A percentile compares a stretch with the other conserved stretches of the same genome.
These are phyloP conservation scores for Empidonax traillii DNA, from an alignment of 2,113 vertebrate genomes.

Conservation along the genomic window DNA sequence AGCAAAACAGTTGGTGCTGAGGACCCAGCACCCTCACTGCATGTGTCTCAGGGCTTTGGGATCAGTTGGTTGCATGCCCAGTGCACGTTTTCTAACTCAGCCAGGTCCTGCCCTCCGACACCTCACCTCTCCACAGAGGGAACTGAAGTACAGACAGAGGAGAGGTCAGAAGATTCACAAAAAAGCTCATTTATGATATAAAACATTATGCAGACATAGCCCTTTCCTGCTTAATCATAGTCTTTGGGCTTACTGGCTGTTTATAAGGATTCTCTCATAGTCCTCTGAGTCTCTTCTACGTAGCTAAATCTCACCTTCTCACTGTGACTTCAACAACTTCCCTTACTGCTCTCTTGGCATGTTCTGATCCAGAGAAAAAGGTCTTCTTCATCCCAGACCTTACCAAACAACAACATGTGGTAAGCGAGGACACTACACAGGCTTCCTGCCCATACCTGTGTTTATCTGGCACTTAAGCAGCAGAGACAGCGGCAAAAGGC, in stretches of 20 bases:
- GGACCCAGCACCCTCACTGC: background rate
- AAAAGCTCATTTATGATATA: background rate
- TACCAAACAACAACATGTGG: background rate
- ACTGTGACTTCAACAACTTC: background rate
- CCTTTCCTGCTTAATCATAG: background rate
- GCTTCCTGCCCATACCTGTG: background rate
- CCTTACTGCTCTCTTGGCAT: background rate
- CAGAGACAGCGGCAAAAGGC: constrained; percentile 5
- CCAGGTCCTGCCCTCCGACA: rapidly evolving
- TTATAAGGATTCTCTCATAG: background rate
- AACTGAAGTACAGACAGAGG: background rate
- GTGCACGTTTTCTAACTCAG: background rate
- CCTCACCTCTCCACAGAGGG: background rate
- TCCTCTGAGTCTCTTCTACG: background rate
- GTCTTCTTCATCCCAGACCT: background rate
- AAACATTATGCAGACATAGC: background rate
- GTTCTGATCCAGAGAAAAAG: background rate
- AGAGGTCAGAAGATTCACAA: background rate
- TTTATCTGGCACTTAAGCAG: constrained; percentile 1
- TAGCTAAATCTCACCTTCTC: background rate
- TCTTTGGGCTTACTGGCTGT: background rate
- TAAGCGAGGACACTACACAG: background rate
- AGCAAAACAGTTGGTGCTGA: background rate
- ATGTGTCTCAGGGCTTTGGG: background rate
- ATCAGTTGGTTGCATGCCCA: background rate